These are phyloP conservation scores for Synergus itoensis DNA, from an alignment of 2,888 invertebrate species.

Conservation along the genomic window DNA sequence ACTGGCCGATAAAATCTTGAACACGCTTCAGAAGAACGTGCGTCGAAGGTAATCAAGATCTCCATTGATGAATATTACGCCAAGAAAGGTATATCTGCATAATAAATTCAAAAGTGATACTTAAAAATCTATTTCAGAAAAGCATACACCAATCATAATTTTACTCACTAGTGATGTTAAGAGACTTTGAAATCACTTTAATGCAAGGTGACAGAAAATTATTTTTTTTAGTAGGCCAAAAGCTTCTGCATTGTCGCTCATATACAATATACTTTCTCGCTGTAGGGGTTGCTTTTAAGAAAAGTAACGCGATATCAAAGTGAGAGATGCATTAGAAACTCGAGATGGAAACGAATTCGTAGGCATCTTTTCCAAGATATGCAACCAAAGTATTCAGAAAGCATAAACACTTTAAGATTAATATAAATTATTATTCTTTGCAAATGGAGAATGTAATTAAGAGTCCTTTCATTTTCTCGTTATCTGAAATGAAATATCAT, in stretches of 20 bases:
- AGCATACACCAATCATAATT: no score
- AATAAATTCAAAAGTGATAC: not conserved
- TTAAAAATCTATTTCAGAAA: not conserved
- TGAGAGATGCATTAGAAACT: slow-evolving; percentile 11
- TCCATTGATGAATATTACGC: not conserved
- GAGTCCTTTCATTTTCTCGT: not conserved
- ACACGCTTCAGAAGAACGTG: slow-evolving; percentile 19
- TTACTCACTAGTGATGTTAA: no score
- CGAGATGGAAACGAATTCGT: slow-evolving; percentile 3
- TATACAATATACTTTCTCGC: slow-evolving; percentile 3
- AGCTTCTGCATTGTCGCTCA: not conserved
- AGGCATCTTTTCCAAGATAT: not conserved
- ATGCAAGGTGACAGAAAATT: no score
- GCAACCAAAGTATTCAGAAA: not conserved
- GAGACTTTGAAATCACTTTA: no score
- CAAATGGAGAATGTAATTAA: no score
- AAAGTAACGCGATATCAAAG: not conserved
- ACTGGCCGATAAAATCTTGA: slow-evolving; percentile 10
- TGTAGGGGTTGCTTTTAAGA: slow-evolving; percentile 24
- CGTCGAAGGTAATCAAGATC: not conserved
- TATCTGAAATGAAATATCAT: not conserved
- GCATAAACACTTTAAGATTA: not conserved
- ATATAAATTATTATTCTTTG: no score
- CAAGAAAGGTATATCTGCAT: not conserved
- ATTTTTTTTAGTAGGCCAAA: no score